Evolutionary conservation across 1,140 invertebrate genomes (phyloP).

Genomic region (Ips typographus): DNA sequence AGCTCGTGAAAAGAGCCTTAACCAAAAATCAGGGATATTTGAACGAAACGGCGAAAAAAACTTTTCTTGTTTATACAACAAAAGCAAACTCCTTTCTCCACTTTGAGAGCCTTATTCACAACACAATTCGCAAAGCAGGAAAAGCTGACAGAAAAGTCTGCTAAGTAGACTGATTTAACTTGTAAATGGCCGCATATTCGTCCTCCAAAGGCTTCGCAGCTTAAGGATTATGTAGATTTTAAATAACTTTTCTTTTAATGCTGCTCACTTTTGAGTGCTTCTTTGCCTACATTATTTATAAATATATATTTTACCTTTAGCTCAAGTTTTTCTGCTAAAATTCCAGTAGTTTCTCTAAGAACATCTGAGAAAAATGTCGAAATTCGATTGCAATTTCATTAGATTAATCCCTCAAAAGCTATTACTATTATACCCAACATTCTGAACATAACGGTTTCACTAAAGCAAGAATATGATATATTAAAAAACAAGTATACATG

Average conservation of each 20-base stretch:
- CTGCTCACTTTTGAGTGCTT: conserved; percentile 41
- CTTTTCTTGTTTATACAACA: conserved; percentile 2
- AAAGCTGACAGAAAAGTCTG: conserved; percentile 41
- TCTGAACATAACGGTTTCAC: too few species aligned
- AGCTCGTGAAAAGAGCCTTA: neutral
- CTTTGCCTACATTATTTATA: conserved; percentile 34
- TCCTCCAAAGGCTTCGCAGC: conserved; percentile 29
- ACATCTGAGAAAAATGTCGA: too few species aligned
- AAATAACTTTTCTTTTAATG: conserved; percentile 51
- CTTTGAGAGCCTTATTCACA: conserved; percentile 22
- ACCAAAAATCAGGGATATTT: neutral
- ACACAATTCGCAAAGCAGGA: conserved; percentile 16
- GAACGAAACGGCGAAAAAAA: neutral
- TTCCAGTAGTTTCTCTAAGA: too few species aligned
- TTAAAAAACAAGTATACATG: neutral
- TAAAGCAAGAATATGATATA: neutral
- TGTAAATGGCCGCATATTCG: conserved; percentile 47
- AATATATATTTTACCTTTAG: conserved; percentile 16
- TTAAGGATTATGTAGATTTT: conserved; percentile 49
- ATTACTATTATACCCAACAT: too few species aligned
- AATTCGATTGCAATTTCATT: too few species aligned
- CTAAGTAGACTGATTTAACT: conserved; percentile 48
- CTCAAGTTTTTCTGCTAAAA: neutral
- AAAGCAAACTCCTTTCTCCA: conserved; percentile 17
- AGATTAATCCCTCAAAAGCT: too few species aligned